A percentile compares a stretch with the other conserved stretches of the same genome.
These are phyloP conservation scores for Dasysyrphus tricinctus DNA, from an alignment of 2,888 invertebrate genomes.

Conservation along the genomic window DNA sequence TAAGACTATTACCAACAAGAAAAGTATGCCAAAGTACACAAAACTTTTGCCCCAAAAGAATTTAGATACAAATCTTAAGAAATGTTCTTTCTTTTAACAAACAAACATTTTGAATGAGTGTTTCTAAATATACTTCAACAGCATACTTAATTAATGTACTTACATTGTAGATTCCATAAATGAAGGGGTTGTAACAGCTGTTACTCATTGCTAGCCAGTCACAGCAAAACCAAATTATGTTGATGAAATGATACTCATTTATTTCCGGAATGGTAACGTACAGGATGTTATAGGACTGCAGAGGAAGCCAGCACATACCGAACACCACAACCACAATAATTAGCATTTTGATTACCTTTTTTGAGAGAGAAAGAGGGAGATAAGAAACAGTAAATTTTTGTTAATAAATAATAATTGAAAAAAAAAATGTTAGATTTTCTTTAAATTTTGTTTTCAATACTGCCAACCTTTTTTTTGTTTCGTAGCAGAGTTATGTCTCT, in stretches of 20 bases:
- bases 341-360: conserved; percentile 94
- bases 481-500: conserved; percentile 91
- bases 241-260: conserved; percentile 91
- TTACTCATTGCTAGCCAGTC: conserved; percentile 96
- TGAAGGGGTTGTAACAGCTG: conserved; percentile 95
- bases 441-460: neutral
- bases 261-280: conserved; percentile 88
- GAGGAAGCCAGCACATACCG: conserved; percentile 92
- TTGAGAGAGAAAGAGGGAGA: conserved; percentile 1
- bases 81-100: neutral
- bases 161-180: conserved; percentile 95
- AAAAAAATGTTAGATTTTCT: neutral
- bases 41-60: neutral
- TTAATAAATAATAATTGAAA: neutral
- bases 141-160: conserved; percentile 82
- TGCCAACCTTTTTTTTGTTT: conserved; percentile 91
- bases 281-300: conserved; percentile 89
- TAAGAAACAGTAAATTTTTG: neutral
- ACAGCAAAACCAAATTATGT: conserved; percentile 93
- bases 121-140: neutral
- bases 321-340: conserved; percentile 92
- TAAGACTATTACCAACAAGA: neutral
- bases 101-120: neutral
- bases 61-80: neutral
- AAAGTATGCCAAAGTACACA: neutral